Percentiles rank a stretch among this genome's conserved stretches.
These are phyloP conservation scores for Mesorhabditis sp. DNA, from an alignment of 2,888 invertebrate species.

Conservation along the genomic window DNA sequence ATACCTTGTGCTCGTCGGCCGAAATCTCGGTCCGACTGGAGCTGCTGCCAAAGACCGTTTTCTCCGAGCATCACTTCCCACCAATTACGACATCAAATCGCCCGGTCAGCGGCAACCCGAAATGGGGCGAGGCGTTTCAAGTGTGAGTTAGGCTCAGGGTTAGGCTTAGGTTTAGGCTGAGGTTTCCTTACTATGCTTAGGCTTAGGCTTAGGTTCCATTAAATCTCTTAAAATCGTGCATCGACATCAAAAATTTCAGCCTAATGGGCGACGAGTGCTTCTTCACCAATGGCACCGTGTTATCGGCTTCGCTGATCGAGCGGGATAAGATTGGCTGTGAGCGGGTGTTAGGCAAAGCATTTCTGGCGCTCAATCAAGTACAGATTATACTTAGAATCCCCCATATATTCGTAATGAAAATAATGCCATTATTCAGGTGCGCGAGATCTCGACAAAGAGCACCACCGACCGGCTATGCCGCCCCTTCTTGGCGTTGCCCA, in stretches of 20 bases:
- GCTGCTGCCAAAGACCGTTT: background rate
- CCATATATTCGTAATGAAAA: background rate
- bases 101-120: background rate
- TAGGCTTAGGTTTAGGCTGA: too few species aligned
- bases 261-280: background rate
- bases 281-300: background rate
- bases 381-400: background rate
- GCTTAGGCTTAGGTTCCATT: too few species aligned
- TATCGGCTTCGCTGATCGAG: background rate
- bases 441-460: background rate
- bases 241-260: background rate
- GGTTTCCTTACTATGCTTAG: too few species aligned
- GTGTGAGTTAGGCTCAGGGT: background rate
- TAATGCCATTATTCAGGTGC: background rate
- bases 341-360: background rate
- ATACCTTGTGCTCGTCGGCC: background rate
- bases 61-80: background rate
- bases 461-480: background rate
- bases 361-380: slow-evolving; percentile 1
- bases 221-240: too few species aligned
- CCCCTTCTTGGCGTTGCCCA: background rate
- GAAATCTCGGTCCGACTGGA: background rate
- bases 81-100: background rate
- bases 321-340: slow-evolving; percentile 4
- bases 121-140: background rate